These are phyloP conservation scores for Caiman crocodilus DNA, from an alignment of 2,797 vertebrate genomes.

Conservation along the genomic window DNA sequence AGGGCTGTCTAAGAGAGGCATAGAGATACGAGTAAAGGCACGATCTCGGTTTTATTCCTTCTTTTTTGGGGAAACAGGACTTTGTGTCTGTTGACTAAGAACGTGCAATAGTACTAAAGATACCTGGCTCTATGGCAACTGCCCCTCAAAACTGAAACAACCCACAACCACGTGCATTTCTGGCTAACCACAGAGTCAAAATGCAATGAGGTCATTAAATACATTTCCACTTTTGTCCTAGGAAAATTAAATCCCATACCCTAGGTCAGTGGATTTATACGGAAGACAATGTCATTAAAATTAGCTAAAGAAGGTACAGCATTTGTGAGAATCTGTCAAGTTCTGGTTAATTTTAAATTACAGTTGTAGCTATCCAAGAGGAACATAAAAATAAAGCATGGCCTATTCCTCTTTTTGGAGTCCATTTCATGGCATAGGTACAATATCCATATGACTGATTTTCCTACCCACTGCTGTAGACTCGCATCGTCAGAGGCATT, in stretches of 20 bases:
- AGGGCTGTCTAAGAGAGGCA: background rate
- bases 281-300: background rate
- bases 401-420: background rate
- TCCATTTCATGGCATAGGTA: background rate
- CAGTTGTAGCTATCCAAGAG: background rate
- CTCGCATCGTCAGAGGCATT: background rate
- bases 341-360: fast-evolving
- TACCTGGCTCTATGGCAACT: background rate
- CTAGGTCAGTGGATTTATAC: too few species aligned
- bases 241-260: background rate
- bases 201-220: background rate
- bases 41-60: background rate
- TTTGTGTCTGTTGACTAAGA: background rate
- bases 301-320: background rate
- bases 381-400: background rate
- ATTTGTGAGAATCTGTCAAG: background rate
- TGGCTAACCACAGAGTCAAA: background rate
- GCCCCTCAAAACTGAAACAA: background rate
- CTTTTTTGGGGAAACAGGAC: background rate
- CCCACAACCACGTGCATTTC: background rate
- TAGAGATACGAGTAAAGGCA: background rate
- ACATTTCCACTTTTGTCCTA: background rate
- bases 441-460: background rate
- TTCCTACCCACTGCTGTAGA: background rate
- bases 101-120: background rate